These are phyloP conservation scores for Aurelia aurita DNA, from an alignment of 30 jellyfish, hydroid and myxozoan species.

Conservation along the genomic window DNA sequence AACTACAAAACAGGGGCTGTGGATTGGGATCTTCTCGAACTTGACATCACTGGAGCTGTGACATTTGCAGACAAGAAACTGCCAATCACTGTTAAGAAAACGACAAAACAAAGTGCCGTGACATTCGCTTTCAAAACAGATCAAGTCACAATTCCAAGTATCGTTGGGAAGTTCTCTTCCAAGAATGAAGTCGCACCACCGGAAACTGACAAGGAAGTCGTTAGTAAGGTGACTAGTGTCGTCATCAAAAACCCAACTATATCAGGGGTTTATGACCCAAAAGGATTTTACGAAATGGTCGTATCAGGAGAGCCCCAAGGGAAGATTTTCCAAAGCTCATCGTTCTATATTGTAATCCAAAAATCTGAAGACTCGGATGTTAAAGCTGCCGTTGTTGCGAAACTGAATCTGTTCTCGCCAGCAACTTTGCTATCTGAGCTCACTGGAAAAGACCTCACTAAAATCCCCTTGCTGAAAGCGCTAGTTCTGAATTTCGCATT, in stretches of 20 bases:
- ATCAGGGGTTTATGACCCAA: conserved; percentile 71
- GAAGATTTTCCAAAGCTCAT: conserved; percentile 42
- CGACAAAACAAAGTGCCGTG: conserved; percentile 44
- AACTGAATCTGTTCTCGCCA: conserved; percentile 58
- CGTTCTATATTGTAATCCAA: conserved; percentile 55
- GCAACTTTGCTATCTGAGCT: conserved; percentile 35
- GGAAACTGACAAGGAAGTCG: conserved; percentile 35
- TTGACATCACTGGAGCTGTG: conserved; percentile 44
- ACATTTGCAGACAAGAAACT: conserved; percentile 42
- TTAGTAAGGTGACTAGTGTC: conserved; percentile 41
- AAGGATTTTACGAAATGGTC: conserved; percentile 68
- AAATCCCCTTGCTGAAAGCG: conserved; percentile 72
- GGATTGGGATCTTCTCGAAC: conserved; percentile 57
- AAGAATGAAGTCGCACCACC: conserved; percentile 35
- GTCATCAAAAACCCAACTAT: conserved; percentile 33
- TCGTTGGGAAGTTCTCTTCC: conserved; percentile 23
- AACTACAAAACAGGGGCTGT: conserved; percentile 69
- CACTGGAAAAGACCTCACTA: conserved; percentile 73
- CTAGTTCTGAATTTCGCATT: conserved; percentile 56
- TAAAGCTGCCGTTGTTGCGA: conserved; percentile 54
- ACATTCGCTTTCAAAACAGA: conserved; percentile 50
- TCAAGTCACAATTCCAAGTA: conserved; percentile 38
- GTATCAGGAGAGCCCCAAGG: conserved; percentile 65
- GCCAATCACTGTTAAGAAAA: conserved; percentile 40
- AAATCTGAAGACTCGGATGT: conserved; percentile 59